Base-by-base conservation (phyloP, 2,888 invertebrate genomes). In the Drosophila gaucha region DNA sequence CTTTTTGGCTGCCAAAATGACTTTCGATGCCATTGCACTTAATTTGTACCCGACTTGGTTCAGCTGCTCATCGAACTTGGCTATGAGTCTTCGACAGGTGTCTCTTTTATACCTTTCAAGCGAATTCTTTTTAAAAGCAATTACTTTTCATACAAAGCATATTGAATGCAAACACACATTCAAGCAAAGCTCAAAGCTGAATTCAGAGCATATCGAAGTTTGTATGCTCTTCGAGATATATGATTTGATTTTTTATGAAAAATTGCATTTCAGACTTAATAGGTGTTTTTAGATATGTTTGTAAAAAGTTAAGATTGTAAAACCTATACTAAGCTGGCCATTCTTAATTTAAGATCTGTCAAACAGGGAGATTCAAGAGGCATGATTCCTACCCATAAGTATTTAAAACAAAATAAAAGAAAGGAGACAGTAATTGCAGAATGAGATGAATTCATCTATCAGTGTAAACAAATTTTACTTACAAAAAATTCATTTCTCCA, bases 1-100 rank as follows among this genome's bases (percentile, higher is more conserved):
- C 43, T 60, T 57, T 38, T 60, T 38, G 8, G 12, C 49, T 33
- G 57, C 46, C 52, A 52, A 73, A 74, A 41, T 58, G 74, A 59
- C 62, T 74, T 65, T 62, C 38, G 39, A 57, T 71, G 72, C 22
- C 30, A 54, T 20, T 39, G 28, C 60, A 58, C 20, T 41, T 58
- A 66, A 62, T 44, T 56, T 43, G 54, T 12, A 33, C 54, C 56
- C 39, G 51, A 39, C 41, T n/a, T 10, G 9, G 8, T 2, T 10
- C 8, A 28, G 6, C 10, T 16, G 44, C n/a, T n/a, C n/a, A n/a
- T n/a, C n/a, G n/a, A n/a, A 38, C 4, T 26, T n/a, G 26, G 22
- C 38, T 46, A 46, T 38, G 22, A 38, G 36, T 43, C 12, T 43
- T 43, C 35, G 35, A 43, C 59, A 58, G 20, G 3, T 16, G 44